phyloP scores from a whole-genome alignment of 2,797 vertebrate species.

The Enteromius afrohamiltoni region DNA sequence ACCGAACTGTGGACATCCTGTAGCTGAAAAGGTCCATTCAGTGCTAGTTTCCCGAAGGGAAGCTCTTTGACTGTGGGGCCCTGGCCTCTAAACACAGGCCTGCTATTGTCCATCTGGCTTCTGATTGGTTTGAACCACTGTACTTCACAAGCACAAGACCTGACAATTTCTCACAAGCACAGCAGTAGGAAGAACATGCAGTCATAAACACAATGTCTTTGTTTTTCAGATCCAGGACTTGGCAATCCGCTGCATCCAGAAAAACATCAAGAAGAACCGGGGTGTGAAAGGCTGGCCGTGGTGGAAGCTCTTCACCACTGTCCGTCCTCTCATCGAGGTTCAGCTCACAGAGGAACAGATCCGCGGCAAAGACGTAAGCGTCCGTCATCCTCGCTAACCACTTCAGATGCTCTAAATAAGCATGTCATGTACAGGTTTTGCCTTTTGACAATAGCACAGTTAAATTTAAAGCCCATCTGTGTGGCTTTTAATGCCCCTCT shows the following conservation, averaged over 20 bases:
- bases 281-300: conserved; percentile 96
- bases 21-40: conserved; percentile 47
- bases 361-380: conserved; percentile 88
- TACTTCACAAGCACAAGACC: not conserved
- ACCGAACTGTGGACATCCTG: not conserved
- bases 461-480: conserved; percentile 41
- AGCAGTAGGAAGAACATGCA: not conserved
- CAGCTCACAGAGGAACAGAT: conserved; percentile 97
- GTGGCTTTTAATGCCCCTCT: conserved; percentile 30
- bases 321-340: conserved; percentile 93
- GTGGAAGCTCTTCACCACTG: conserved; percentile 97
- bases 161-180: conserved; percentile 18
- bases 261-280: conserved; percentile 93
- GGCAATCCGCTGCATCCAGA: conserved; percentile 93
- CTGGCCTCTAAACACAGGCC: conserved; percentile 40
- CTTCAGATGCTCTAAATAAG: conserved; percentile 36
- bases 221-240: conserved; percentile 88
- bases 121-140: not conserved
- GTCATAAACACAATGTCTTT: conserved; percentile 13
- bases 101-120: conserved; percentile 41
- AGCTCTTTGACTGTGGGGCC: conserved; percentile 59
- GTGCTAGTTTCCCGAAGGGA: conserved; percentile 9
- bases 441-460: conserved; percentile 32
- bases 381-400: conserved; percentile 7
- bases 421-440: conserved; percentile 46